phyloP scores from a whole-genome alignment of 2,113 vertebrate genomes.

The Heliornis fulica region DNA sequence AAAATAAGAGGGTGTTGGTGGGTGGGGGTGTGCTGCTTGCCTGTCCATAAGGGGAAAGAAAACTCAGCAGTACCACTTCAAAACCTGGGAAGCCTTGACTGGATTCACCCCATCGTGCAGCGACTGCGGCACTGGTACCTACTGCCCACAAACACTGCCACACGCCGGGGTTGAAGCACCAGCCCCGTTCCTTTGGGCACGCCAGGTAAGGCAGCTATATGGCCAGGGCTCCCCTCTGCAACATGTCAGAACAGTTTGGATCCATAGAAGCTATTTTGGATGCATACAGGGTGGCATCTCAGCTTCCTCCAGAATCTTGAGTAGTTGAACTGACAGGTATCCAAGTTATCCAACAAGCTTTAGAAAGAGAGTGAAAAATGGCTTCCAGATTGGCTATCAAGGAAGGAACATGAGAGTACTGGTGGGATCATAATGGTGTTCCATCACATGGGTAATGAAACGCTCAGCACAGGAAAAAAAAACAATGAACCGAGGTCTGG shows the following conservation, averaged over 20 bases:
- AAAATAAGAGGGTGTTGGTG: no score
- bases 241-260: neutral
- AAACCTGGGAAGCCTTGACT: neutral
- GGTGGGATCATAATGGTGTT: neutral
- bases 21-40: neutral
- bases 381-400: neutral
- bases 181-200: neutral
- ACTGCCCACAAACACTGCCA: no score
- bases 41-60: neutral
- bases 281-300: neutral
- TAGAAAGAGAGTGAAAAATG: neutral
- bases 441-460: neutral
- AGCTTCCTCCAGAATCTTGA: neutral
- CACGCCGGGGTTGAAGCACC: accelerated
- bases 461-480: neutral
- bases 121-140: neutral
- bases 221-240: neutral
- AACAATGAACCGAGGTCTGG: neutral
- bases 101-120: neutral
- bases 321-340: neutral
- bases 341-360: neutral
- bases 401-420: neutral
- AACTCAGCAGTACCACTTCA: neutral
- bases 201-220: neutral
- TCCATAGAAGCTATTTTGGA: neutral